phyloP scores from a whole-genome alignment of 2,797 vertebrate species.

The Schizothorax lantsangensis region DNA sequence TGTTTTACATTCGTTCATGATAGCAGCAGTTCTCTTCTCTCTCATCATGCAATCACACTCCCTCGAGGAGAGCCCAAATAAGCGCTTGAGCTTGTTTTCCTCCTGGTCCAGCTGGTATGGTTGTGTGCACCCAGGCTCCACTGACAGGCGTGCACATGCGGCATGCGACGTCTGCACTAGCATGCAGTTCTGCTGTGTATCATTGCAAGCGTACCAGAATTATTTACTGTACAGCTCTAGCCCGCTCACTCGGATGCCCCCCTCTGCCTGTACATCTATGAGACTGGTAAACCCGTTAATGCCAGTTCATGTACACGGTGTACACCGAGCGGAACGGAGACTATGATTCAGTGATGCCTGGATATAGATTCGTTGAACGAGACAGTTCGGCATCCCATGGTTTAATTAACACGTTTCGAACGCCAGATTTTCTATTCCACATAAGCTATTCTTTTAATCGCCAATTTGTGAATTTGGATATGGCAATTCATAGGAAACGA shows the following conservation, averaged over 20 bases:
- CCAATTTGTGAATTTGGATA: neutral
- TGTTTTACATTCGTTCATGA: constrained; percentile 49
- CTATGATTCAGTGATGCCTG: constrained; percentile 7
- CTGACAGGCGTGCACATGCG: constrained; percentile 64
- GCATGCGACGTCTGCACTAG: constrained; percentile 58
- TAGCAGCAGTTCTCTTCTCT: constrained; percentile 39
- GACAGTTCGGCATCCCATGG: neutral
- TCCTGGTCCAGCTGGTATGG: constrained; percentile 41
- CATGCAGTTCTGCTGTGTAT: constrained; percentile 51
- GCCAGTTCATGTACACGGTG: constrained; percentile 16
- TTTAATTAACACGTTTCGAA: constrained; percentile 6
- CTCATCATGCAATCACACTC: constrained; percentile 55
- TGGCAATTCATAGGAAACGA: neutral
- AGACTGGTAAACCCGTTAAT: constrained; percentile 38
- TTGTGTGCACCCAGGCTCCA: constrained; percentile 43
- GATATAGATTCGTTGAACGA: neutral
- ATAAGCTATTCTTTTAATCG: neutral
- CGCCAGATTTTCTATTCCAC: neutral
- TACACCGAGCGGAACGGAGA: neutral
- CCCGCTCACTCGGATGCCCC: constrained; percentile 41
- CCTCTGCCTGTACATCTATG: constrained; percentile 27
- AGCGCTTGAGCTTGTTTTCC: constrained; percentile 42
- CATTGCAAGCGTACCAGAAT: constrained; percentile 58
- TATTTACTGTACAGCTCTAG: constrained; percentile 57
- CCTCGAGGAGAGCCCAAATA: constrained; percentile 48